Percentiles rank a stretch among this genome's conserved stretches.
Evolutionary conservation across 92 coral and sea anemone species (phyloP).

Genomic region (Epizoanthus ramosus): DNA sequence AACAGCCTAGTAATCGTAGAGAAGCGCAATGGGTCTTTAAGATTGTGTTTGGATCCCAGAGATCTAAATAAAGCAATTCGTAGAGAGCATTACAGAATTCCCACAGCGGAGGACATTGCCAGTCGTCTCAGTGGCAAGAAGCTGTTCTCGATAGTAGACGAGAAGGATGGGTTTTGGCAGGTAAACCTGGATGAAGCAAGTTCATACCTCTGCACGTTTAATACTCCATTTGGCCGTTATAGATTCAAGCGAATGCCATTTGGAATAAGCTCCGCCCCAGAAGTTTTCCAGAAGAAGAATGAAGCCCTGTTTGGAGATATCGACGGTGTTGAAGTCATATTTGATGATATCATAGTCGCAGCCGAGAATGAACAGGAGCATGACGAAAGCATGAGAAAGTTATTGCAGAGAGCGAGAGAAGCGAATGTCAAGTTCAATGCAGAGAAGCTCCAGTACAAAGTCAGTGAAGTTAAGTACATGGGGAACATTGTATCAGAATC

Average conservation of each 20-base stretch:
- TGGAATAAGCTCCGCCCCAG: slow-evolving; percentile 24
- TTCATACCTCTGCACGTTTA: slow-evolving; percentile 37
- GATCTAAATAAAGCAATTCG: slow-evolving; percentile 47
- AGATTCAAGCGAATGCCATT: slow-evolving; percentile 45
- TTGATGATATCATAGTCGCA: neutral
- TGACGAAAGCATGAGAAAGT: neutral
- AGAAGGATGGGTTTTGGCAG: slow-evolving; percentile 44
- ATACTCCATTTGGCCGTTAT: slow-evolving; percentile 47
- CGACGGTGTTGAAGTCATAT: neutral
- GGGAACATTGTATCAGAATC: neutral
- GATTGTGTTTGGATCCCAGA: slow-evolving; percentile 55
- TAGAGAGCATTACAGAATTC: slow-evolving; percentile 43
- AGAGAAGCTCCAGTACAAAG: neutral
- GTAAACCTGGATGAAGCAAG: slow-evolving; percentile 33
- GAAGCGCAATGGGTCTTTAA: slow-evolving; percentile 39
- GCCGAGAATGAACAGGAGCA: neutral
- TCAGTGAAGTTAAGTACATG: neutral
- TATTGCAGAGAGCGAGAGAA: neutral
- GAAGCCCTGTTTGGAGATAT: neutral
- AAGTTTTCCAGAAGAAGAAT: neutral
- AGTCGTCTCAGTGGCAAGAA: slow-evolving; percentile 43
- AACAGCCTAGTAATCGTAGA: slow-evolving; percentile 50
- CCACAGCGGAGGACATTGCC: slow-evolving; percentile 52
- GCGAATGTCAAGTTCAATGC: neutral
- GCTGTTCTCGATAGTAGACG: slow-evolving; percentile 46